phyloP scores from a whole-genome alignment of 2,888 invertebrate species.

The Lottia gigantea region DNA sequence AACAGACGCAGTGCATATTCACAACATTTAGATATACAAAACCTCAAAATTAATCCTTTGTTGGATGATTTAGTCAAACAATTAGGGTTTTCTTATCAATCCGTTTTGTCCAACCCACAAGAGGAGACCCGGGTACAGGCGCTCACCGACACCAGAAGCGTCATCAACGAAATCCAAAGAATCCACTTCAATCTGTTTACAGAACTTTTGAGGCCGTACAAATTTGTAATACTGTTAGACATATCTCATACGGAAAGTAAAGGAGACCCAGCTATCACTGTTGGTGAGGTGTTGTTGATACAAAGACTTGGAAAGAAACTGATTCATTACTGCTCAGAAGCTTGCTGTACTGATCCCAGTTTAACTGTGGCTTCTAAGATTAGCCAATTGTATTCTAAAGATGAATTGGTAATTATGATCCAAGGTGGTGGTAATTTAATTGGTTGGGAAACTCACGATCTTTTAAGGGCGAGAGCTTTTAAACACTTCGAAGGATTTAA shows the following conservation, averaged over 20 bases:
- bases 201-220: conserved; percentile 16
- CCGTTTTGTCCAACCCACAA: no score
- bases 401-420: conserved; percentile 32
- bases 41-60: no score
- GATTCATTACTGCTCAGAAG: conserved; percentile 13
- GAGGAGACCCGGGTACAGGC: no score
- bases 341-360: not conserved
- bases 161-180: conserved; percentile 23
- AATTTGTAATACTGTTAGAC: conserved; percentile 34
- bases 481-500: not conserved
- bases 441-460: not conserved
- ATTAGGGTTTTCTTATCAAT: no score
- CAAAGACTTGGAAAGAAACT: conserved; percentile 22
- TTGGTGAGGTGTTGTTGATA: conserved; percentile 30
- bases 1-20: no score
- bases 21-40: no score
- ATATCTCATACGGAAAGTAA: conserved; percentile 35
- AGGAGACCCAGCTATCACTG: conserved; percentile 36
- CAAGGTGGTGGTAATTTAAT: conserved; percentile 38
- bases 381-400: conserved; percentile 2
- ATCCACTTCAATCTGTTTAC: conserved; percentile 19
- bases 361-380: not conserved
- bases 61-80: no score
- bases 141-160: not conserved
- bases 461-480: not conserved